phyloP scores from a whole-genome alignment of 2,888 invertebrate genomes.

The Saturnia japonica region DNA sequence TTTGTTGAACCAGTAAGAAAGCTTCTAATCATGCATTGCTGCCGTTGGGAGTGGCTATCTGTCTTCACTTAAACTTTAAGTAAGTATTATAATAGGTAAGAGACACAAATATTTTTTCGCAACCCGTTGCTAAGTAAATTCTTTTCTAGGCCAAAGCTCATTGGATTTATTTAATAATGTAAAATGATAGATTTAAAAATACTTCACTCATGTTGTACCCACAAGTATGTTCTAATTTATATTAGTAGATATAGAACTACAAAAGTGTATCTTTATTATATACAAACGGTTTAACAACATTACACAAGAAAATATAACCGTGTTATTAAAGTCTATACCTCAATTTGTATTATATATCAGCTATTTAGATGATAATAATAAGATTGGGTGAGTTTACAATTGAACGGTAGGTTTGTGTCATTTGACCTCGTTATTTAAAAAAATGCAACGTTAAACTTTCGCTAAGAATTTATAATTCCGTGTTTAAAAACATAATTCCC shows the following conservation, averaged over 20 bases:
- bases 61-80: neutral
- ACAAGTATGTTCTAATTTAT: neutral
- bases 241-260: neutral
- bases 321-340: neutral
- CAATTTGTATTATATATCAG: neutral
- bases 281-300: too few species aligned
- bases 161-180: neutral
- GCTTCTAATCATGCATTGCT: too few species aligned
- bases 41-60: neutral
- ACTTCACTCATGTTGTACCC: neutral
- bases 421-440: too few species aligned
- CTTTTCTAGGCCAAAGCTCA: neutral
- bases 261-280: neutral
- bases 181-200: neutral
- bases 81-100: neutral
- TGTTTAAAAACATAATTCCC: constrained; percentile 46
- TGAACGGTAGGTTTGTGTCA: too few species aligned
- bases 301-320: neutral
- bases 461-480: constrained; percentile 28
- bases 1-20: too few species aligned
- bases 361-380: too few species aligned
- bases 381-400: too few species aligned
- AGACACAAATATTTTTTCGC: neutral
- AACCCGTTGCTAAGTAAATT: neutral
- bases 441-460: neutral